Evolutionary conservation across 2,113 vertebrate species (phyloP), one percentile per base, ranked within the genome.

Genomic region (Phyllopteryx taeniolatus): DNA sequence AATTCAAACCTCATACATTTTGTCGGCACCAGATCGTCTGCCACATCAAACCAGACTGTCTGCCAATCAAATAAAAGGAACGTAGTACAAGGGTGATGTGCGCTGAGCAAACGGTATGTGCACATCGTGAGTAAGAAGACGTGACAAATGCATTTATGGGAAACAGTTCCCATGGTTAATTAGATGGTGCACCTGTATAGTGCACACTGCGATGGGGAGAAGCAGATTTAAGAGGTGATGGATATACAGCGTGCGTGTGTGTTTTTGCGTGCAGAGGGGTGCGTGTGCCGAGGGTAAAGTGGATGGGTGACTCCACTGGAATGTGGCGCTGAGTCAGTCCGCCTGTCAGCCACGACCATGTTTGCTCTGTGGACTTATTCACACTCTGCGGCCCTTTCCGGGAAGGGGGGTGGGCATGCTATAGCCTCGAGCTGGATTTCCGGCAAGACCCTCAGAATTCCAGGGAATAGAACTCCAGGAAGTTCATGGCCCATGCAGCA

Each of bases 321-420:
- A 92, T 92, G 91, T 78, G 83, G 82, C 87, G 90, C 92, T 93
- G 92, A 91, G 86, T 92, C 91, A 91, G 89, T 88, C 83, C 66
- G 87, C 88, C 90, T 91, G 89, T 92, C 89, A 90, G 79, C 86
- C 81, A 71, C 33, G 68, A 77, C 83, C 89, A 85, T 80, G 89
- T 85, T 89, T 86, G 63, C 82, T 90, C 85, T 86, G 84, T 90
- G 87, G 83, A 89, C 86, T 91, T 79, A 91, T 87, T 91, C 84
- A 90, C 86, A 86, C 83, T 88, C 81, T 66, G 75, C 68, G 53
- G 78, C 84, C 87, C 77, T 80, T 76, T 79, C 77, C 76, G 71
- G 72, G 78, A 82, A 73, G 77, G 74, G 68, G 59, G 62, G 85
- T 76, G 73, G 81, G 74, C 59, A 51, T 82, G 80, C 79, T 86